Base-by-base conservation (phyloP, 2,113 vertebrate genomes). In the Phrynosoma blainvillii region DNA sequence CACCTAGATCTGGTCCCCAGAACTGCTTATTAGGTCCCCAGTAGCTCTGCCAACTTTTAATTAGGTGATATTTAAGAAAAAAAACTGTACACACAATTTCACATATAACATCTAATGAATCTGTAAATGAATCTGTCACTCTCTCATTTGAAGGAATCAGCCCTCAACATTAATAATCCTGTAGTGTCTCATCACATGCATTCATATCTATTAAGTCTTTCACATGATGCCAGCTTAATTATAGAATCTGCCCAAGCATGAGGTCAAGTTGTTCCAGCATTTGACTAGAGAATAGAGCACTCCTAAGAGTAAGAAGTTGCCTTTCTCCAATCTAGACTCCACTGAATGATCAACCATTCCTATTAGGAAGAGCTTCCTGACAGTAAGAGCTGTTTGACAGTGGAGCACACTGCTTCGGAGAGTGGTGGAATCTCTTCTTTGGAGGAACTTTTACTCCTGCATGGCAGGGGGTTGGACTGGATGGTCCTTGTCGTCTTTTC, bases 161-260 rank as follows among this genome's bases (percentile, higher is more conserved):
- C 4, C 54, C 71, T n/a, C 12, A 21, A 2, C 32, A 76, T 77
- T 65, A 84, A 68, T 42, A 77, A 40, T 76, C 81, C 30, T 77
- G 32, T 6, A 56, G 32, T 81, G 68, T 62, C 62, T 56, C 21
- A 78, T 70, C 4, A 54, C 25, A 21, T 21, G 32, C 30, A n/a
- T 66, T 54, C 42, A 78, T 36, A 54, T 76, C 65, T 77, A 30
- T 20, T 14, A 84, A 70, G 42, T 21, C 27, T 56, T 87, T 52
- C 70, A 87, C 27, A 82, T 14, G 78, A 75, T 62, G 25, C 40
- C 65, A 66, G 32, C 74, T 74, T 87, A 83, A 83, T 70, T 77
- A 78, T 14, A 77, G 84, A 85, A 77, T 21, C 25, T 47, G 80
- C 36, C 14, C 10, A 56, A 23, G 59, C 42, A 82, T 27, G 54